A percentile compares a stretch with the other conserved stretches of the same genome.
These are phyloP conservation scores for Ptilorrhoa leucosticta DNA, from an alignment of 2,113 vertebrate genomes.

Conservation along the genomic window DNA sequence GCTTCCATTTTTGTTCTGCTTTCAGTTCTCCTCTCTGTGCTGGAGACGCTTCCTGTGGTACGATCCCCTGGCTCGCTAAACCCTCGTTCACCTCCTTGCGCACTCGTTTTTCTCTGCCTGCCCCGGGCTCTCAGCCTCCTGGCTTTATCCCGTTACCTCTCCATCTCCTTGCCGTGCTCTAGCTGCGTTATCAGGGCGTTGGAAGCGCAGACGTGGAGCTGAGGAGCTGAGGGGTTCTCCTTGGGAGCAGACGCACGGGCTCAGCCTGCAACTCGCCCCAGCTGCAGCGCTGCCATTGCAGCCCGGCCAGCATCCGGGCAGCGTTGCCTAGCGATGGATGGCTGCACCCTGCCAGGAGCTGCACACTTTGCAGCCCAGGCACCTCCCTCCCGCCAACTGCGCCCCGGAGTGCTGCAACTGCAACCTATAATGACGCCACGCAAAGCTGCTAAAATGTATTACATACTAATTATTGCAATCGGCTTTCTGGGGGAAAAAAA, in stretches of 20 bases:
- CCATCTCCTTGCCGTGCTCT: neutral
- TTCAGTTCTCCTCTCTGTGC: neutral
- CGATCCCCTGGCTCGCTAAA: rapidly evolving
- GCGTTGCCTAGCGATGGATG: constrained; percentile 55
- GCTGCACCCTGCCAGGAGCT: neutral
- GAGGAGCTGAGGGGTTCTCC: neutral
- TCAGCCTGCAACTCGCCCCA: neutral
- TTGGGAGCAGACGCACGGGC: neutral
- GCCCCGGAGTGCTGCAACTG: neutral
- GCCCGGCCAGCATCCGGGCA: constrained; percentile 27
- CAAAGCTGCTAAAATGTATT: neutral
- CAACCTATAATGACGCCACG: neutral
- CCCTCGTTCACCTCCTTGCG: neutral
- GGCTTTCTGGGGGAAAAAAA: rapidly evolving
- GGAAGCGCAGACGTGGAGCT: neutral
- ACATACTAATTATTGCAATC: neutral
- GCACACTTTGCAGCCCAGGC: constrained; percentile 5
- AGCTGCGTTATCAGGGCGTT: rapidly evolving
- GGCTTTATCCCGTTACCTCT: neutral
- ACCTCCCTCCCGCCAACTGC: constrained; percentile 20
- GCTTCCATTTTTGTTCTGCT: constrained; percentile 1
- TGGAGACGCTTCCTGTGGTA: neutral
- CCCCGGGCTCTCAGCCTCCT: neutral
- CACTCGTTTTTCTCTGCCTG: neutral
- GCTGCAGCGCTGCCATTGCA: constrained; percentile 49